Base-by-base conservation (phyloP, 2,797 vertebrate species). In the Taenioides sp. region DNA sequence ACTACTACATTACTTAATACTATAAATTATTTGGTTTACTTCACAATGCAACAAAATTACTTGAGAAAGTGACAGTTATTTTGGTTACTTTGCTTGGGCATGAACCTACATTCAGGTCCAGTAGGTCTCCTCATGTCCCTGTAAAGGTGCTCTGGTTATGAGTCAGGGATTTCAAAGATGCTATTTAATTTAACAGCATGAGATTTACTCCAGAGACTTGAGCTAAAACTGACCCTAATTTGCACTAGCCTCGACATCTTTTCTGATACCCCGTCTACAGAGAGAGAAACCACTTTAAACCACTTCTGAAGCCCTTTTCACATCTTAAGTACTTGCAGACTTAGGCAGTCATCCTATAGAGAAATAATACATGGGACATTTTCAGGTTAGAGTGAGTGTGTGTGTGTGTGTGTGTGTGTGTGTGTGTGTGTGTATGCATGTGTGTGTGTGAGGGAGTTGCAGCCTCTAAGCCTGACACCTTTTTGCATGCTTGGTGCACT, bases 401-500 rank as follows among this genome's bases (percentile, higher is more conserved):
- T 14, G 37, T 7, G 54, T 50, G 34, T 1, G 20, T 20, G 27
- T 12, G 23, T 47, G 40, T n/a, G 66, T 54, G 16, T 17, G 28
- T 14, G 60, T 62, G 22, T 1, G 16, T 23, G 27, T 18, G 23
- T 47, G 49, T n/a, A 62, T 37, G 40, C 18, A 62, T 54, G 23
- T 14, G 28, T 2, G 55, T 58, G n/a, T 16, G 37, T 12, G 25
- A 31, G 31, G 31, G 55, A 61, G 71, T 55, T 59, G 60, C 64
- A 67, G 71, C 77, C 25, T 76, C 34, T 64, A 57, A 75, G 59
- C 70, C 61, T 73, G 55, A 67, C 37, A 68, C 60, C 71, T 72
- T 73, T 68, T 70, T 82, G 65, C 80, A 80, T 79, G 85, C 73
- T 72, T 40, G 61, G 83, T 86, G 85, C 85, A 86, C 79, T 87